These are phyloP conservation scores for Ennomos quercinarius DNA, from an alignment of 2,888 invertebrate genomes.

Conservation along the genomic window DNA sequence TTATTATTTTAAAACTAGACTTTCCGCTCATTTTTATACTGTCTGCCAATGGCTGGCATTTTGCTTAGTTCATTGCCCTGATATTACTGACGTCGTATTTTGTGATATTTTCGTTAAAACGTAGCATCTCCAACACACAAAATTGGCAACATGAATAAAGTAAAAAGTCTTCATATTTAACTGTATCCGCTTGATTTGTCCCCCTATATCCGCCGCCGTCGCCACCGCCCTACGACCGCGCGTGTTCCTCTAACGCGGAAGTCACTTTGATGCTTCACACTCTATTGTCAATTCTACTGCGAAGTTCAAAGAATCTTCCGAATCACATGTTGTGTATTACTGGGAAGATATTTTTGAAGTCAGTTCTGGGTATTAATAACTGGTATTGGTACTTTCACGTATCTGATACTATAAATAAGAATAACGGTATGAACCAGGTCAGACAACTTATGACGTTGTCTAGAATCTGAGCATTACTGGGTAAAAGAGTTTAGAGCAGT, in stretches of 20 bases:
- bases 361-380: background rate
- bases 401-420: no score
- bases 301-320: constrained; percentile 52
- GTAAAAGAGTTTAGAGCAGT: no score
- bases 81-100: no score
- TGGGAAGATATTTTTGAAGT: constrained; percentile 12
- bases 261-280: constrained; percentile 61
- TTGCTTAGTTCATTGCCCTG: no score
- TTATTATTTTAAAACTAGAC: no score
- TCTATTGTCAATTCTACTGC: constrained; percentile 54
- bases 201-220: constrained; percentile 45
- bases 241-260: constrained; percentile 46
- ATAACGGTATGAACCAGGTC: no score
- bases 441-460: no score
- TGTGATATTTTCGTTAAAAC: no score
- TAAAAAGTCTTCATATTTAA: constrained; percentile 34
- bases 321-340: constrained; percentile 9
- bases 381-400: no score
- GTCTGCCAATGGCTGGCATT: no score
- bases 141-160: constrained; percentile 13
- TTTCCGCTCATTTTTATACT: no score
- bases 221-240: constrained; percentile 56
- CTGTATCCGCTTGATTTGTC: constrained; percentile 57
- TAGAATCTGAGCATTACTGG: background rate
- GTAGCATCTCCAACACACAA: background rate